Base-by-base conservation (phyloP, 2,797 vertebrate species). In the Meda fulgida region DNA sequence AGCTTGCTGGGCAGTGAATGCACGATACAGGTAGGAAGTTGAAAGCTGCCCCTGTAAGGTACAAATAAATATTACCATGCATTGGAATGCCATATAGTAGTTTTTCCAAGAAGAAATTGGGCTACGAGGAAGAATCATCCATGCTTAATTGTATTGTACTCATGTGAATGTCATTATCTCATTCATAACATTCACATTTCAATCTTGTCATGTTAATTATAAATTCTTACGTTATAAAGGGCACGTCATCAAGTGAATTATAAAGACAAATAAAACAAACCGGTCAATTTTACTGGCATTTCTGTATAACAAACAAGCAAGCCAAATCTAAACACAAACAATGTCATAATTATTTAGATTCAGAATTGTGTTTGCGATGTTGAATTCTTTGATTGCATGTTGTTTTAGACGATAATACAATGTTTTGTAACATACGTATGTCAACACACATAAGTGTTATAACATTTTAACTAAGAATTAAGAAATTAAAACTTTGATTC, bases 11-110 rank as follows among this genome's bases (percentile, higher is more conserved):
- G 29, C 0, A 94, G 89, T 65, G 86, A 80, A 0, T 0, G 11
- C 0, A 51, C 40, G 16, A 1, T 0, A 87, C 92, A 94, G 71
- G 92, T 91, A 31, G 91, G 0, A 29, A 16, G 0, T 16, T 0
- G 0, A 63, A n/a, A 4, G 3, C 11, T 1, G 3, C 10, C 0
- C 0, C 13, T 29, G 26, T 16, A 29, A 26, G n/a, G 11, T 26
- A 60, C 4, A 63, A 6, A 29, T 29, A 29, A 29, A 29, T 63
- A 63, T 72, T 40, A 40, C 21, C 38, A 7, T 72, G n/a, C 1
- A 7, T 31, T 18, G 26, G 11, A 58, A 58, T 36, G 5, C 11
- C 29, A 66, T 29, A 65, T 18, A 7, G 16, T 55, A 3, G 51
- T 58, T n/a, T 58, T 11, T 11, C 1, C 14, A 18, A 55, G 21